Evolutionary conservation across 2,113 vertebrate genomes (phyloP).

Genomic region (Mirza zaza): DNA sequence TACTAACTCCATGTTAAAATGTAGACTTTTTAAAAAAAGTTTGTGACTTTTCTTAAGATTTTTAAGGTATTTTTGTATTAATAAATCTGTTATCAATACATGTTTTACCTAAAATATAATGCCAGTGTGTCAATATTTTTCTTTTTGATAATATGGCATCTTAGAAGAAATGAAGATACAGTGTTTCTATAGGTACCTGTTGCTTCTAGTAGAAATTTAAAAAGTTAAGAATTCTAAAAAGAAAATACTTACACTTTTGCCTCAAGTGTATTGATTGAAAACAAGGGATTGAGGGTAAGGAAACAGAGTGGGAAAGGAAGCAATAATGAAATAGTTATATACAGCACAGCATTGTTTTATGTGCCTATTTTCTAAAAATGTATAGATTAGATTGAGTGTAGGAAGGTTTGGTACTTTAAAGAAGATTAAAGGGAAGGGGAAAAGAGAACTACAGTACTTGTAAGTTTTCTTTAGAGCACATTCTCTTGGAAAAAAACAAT

Average conservation of each 20-base stretch:
- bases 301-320: neutral
- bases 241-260: neutral
- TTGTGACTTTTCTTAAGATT: neutral
- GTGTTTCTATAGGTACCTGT: neutral
- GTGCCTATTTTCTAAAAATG: neutral
- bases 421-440: neutral
- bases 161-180: neutral
- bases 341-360: neutral
- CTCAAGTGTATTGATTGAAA: neutral
- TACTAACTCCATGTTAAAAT: neutral
- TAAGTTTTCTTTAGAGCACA: neutral
- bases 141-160: neutral
- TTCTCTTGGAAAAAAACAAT: neutral
- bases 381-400: neutral
- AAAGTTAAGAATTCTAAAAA: conserved; percentile 11
- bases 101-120: neutral
- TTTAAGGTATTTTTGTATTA: neutral
- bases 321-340: neutral
- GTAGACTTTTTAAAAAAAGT: neutral
- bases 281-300: neutral
- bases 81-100: neutral
- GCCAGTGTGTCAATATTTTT: neutral
- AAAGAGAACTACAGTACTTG: neutral
- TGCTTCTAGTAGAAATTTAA: conserved; percentile 38
- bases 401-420: neutral